Evolutionary conservation across 2,888 invertebrate genomes (phyloP), one percentile per base, ranked within the genome.

Genomic region (Theretra japonica): DNA sequence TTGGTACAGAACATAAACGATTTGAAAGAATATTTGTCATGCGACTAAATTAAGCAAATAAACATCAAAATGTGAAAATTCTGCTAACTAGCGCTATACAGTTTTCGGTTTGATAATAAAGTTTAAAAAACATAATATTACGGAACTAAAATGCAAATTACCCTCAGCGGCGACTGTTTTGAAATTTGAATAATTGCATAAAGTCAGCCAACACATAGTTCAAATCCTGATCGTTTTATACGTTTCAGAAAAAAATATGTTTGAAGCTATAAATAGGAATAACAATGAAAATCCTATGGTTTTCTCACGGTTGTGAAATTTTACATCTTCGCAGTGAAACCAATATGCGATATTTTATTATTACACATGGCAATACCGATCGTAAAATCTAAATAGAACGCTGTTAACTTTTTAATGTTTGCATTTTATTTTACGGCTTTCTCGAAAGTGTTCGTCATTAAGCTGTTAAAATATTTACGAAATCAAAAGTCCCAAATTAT

Each of bases 401-500:
- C 23, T 15, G 48, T 48, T 21, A 21, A 17, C 8, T 48, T 8
- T 65, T 65, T 48, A 62, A 48, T 65, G 65, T 48, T 62, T 65
- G 65, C 65, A 48, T 65, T 65, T 48, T 23, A 65, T 65, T 41
- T 48, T 65, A 65, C 25, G 65, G 23, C 65, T 48, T 65, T 65
- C 48, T 25, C 21, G 41, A 41, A 23, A 23, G 65, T 65, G 41
- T 65, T 7, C 4, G 65, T 23, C 48, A 41, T 65, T 65, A 65
- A 65, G 41, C 41, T 65, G 17, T 48, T 41, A 33, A 62, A 21
- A 48, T 48, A 23, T 65, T 48, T 65, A 65, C 65, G 48, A 28
- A 69, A 69, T 56, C 56, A 69, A 28, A n/a, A 53, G 56, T 28
- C 33, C 17, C n/a, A 56, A 56, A 33, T 69, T 56, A 56, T 56